Base-by-base conservation (phyloP, 1,140 invertebrate genomes). In the Aplysia californica region DNA sequence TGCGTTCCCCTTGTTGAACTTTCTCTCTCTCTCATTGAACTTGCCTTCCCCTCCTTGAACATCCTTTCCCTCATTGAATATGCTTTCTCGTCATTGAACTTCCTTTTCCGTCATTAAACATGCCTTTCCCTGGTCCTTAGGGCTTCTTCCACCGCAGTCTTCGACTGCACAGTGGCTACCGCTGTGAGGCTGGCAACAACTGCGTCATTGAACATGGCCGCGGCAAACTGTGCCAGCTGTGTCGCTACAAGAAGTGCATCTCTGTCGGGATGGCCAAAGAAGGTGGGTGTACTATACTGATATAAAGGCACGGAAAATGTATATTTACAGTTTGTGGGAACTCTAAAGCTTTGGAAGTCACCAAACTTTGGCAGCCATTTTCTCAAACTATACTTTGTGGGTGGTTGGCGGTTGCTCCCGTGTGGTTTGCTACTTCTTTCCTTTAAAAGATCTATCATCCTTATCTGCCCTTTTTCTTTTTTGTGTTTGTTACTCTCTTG, bases 141-240 rank as follows among this genome's bases (percentile, higher is more conserved):
- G 68, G 68, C n/a, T 70, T 70, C 68, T 70, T 70, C 50, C 68
- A 70, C 38, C 41, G 68, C 2, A 70, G 68, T 35, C 38, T 70
- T 29, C 55, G 58, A 39, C 41, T 70, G 20, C 21, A 35, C 23
- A 1, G 2, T 3, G 44, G 58, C 3, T 70, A 70, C 50, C 55
- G 38, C 55, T 70, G 68, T 70, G 68, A 70, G 1, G 50, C 31
- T 3, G 29, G 58, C n/a, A 5, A 18, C 10, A 20, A 44, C 2
- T 70, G 68, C 58, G 50, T 35, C 23, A 70, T 70, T 2, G 68
- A 70, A 23, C 68, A 70, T 35, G 68, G 68, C 6, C 41, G 20
- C 4, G 26, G 36, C 20, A 70, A 56, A 39, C 50, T 70, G 3
- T 70, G 68, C 26, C 68, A 70, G 31, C n/a, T 35, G 23, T 70